These are phyloP conservation scores for Athene noctua DNA, from an alignment of 2,113 vertebrate species.

Conservation along the genomic window DNA sequence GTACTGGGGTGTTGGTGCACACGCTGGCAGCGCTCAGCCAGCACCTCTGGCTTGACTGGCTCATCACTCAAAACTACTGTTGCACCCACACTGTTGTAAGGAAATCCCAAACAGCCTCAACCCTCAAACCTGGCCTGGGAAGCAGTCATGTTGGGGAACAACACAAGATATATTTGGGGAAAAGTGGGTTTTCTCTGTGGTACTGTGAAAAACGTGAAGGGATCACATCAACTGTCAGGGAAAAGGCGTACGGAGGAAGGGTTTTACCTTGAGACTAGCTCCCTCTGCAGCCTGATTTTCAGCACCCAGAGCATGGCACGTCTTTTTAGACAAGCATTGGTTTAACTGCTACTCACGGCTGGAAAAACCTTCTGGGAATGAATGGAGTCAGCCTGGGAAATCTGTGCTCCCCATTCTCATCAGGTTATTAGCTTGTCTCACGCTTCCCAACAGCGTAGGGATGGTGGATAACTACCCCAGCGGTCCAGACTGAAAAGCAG, in stretches of 20 bases:
- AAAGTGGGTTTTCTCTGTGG: neutral
- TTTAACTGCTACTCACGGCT: neutral
- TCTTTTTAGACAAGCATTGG: neutral
- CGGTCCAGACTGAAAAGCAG: neutral
- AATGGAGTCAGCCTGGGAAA: neutral
- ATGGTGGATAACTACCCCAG: neutral
- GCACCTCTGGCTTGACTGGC: neutral
- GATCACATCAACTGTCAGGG: neutral
- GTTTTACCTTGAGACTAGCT: constrained; percentile 19
- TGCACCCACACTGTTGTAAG: neutral
- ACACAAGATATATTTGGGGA: rapidly evolving
- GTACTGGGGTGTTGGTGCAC: neutral
- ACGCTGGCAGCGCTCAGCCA: neutral
- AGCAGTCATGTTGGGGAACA: neutral
- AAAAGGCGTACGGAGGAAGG: rapidly evolving
- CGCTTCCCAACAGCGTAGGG: rapidly evolving
- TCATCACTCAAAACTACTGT: neutral
- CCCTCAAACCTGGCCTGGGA: neutral
- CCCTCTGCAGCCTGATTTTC: constrained; percentile 31
- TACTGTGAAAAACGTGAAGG: neutral
- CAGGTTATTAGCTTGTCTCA: neutral
- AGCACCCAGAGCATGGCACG: neutral
- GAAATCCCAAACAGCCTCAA: neutral
- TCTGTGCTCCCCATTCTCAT: neutral
- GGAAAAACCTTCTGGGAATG: neutral